Conservation (phyloP, 2,797 vertebrate species). For the Anabacerthia variegaticeps region DNA sequence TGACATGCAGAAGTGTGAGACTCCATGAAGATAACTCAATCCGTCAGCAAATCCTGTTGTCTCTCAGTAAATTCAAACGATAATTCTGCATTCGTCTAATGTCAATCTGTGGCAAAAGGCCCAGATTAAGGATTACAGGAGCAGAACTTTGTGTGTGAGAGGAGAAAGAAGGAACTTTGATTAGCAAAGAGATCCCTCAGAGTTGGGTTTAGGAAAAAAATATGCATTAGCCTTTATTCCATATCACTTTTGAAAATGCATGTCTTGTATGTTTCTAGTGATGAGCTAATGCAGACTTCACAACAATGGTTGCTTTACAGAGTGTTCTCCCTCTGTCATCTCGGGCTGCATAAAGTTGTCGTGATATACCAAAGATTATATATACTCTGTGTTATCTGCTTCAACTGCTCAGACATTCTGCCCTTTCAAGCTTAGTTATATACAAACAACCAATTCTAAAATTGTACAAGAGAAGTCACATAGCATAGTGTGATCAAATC, state of each 20-base stretch:
- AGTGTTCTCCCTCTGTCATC: background rate
- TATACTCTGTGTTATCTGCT: background rate
- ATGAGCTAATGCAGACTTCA: background rate
- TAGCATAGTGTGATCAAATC: background rate
- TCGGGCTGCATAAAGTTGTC: background rate
- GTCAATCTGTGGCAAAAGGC: background rate
- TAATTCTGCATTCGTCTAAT: background rate
- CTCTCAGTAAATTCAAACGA: background rate
- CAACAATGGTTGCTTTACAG: background rate
- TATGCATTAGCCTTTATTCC: background rate
- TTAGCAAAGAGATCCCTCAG: background rate
- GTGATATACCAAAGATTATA: background rate
- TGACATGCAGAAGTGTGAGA: background rate
- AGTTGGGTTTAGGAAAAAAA: background rate
- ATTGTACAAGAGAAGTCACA: background rate
- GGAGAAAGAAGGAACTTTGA: background rate
- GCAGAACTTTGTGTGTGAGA: background rate
- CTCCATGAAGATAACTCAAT: background rate
- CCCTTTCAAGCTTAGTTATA: background rate
- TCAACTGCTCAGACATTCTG: background rate
- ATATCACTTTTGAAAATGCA: background rate
- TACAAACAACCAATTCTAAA: background rate
- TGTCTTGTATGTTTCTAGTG: background rate
- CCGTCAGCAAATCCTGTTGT: conserved; percentile 19
- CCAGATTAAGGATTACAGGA: conserved; percentile 3